A percentile compares a stretch with the other conserved stretches of the same genome.
phyloP scores from a whole-genome alignment of 2,888 invertebrate species.

The Heteromyza rotundicornis region DNA sequence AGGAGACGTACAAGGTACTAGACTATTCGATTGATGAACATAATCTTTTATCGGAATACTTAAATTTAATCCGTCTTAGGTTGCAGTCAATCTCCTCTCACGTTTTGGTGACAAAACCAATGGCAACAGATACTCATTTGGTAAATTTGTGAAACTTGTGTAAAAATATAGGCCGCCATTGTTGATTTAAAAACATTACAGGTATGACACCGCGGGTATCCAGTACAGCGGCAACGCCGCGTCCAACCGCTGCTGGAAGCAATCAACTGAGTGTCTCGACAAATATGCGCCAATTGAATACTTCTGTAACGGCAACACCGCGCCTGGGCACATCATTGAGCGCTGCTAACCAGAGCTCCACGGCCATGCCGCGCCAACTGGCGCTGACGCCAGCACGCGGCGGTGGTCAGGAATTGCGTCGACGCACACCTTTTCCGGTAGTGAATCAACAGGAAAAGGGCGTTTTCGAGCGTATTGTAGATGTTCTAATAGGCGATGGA shows the following conservation, averaged over 20 bases:
- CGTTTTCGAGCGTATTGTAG: conserved; percentile 87
- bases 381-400: conserved; percentile 24
- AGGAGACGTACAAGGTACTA: conserved; percentile 90
- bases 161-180: too few species aligned
- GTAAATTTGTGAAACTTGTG: too few species aligned
- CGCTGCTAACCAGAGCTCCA: conserved; percentile 30
- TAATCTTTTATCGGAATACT: too few species aligned
- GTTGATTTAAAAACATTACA: too few species aligned
- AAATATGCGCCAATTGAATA: conserved; percentile 17
- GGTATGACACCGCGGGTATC: conserved; percentile 19
- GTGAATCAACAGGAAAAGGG: conserved; percentile 71
- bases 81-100: conserved; percentile 59
- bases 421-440: conserved; percentile 60
- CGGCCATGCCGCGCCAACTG: conserved; percentile 16
- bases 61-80: conserved; percentile 43
- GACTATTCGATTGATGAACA: background rate
- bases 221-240: conserved; percentile 1
- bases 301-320: conserved; percentile 16
- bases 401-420: conserved; percentile 45
- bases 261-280: conserved; percentile 13
- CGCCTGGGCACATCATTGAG: conserved; percentile 28
- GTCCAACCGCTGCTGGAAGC: background rate
- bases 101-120: conserved; percentile 57
- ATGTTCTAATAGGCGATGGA: conserved; percentile 94
- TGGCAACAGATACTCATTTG: conserved; percentile 30